phyloP scores from a whole-genome alignment of 2,113 vertebrate genomes.

The Gobius niger region DNA sequence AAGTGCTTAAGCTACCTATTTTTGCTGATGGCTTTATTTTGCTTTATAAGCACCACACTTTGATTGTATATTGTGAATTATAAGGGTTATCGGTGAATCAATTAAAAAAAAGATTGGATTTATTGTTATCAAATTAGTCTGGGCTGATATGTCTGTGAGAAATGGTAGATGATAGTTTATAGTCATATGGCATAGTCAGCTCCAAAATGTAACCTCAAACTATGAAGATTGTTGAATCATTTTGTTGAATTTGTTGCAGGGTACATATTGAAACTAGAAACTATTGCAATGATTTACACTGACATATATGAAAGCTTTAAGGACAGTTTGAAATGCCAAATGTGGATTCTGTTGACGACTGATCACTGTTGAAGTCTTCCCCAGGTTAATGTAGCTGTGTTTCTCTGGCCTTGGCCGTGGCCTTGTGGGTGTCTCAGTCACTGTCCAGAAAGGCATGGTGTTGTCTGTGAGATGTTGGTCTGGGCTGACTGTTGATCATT shows the following conservation, averaged over 20 bases:
- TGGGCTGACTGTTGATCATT: constrained; percentile 93
- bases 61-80: constrained; percentile 45
- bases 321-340: constrained; percentile 83
- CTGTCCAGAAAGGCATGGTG: constrained; percentile 89
- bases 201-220: constrained; percentile 73
- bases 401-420: constrained; percentile 91
- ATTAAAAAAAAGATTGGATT: constrained; percentile 44
- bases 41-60: constrained; percentile 46
- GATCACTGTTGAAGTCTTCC: constrained; percentile 85
- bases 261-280: constrained; percentile 86
- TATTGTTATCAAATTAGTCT: constrained; percentile 62
- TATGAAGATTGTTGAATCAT: constrained; percentile 68
- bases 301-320: constrained; percentile 84
- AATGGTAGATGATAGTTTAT: constrained; percentile 67
- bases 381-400: constrained; percentile 90
- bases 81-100: constrained; percentile 59
- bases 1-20: constrained; percentile 39
- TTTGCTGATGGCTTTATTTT: constrained; percentile 45
- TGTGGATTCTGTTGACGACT: constrained; percentile 91
- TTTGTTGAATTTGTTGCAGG: constrained; percentile 91
- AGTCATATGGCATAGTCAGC: constrained; percentile 66
- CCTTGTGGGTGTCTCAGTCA: constrained; percentile 89
- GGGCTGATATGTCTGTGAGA: constrained; percentile 66
- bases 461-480: constrained; percentile 92
- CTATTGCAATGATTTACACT: constrained; percentile 85